Percentiles rank a stretch among this genome's conserved stretches.
Conservation (phyloP, 2,797 vertebrate genomes). For the Micropoecilia bifurca region DNA sequence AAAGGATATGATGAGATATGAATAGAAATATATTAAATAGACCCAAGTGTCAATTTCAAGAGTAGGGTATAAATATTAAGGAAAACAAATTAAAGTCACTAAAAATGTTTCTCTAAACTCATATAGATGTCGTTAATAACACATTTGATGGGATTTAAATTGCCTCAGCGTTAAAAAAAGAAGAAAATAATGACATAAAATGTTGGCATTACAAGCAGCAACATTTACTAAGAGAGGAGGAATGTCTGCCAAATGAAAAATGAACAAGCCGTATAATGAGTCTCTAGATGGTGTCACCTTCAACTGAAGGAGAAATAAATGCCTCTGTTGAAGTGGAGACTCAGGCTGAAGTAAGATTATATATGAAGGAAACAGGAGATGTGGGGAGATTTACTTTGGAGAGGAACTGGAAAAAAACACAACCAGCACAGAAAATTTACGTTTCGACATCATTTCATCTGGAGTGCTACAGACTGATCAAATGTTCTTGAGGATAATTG, state of each 20-base stretch:
- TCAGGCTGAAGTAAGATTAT: not conserved
- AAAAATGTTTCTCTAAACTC: not conserved
- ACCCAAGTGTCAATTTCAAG: not conserved
- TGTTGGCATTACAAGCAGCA: not conserved
- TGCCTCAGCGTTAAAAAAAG: not conserved
- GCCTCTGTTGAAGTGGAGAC: not conserved
- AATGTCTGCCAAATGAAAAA: not conserved
- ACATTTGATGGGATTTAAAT: not conserved
- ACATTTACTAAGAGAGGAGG: not conserved
- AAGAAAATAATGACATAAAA: not conserved
- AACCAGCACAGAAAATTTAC: not conserved
- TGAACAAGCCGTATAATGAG: not conserved
- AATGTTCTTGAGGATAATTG: not conserved
- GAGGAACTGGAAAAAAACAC: not conserved
- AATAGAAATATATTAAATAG: not conserved
- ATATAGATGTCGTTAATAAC: not conserved
- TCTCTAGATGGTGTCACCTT: not conserved
- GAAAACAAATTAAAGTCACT: conserved; percentile 1
- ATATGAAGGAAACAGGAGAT: not conserved
- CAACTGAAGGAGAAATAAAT: not conserved
- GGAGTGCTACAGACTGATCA: not conserved
- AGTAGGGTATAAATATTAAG: not conserved
- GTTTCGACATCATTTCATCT: not conserved
- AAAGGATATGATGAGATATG: not conserved
- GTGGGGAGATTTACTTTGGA: not conserved